phyloP scores from a whole-genome alignment of 2,797 vertebrate genomes.

The Hydrophis major region DNA sequence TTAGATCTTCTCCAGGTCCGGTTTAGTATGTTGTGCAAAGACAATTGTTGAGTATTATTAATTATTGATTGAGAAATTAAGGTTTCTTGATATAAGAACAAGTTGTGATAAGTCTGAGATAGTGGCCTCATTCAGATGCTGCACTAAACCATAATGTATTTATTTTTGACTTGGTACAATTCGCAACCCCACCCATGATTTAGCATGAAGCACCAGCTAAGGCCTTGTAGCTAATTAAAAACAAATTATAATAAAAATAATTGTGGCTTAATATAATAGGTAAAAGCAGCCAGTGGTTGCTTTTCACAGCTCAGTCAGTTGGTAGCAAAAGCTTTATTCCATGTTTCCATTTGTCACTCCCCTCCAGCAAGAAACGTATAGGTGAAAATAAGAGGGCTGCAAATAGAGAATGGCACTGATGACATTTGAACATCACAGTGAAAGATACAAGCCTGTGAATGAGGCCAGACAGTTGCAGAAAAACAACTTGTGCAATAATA shows the following conservation, averaged over 20 bases:
- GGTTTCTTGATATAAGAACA: neutral
- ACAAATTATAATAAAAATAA: neutral
- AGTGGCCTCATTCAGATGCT: neutral
- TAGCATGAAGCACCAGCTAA: neutral
- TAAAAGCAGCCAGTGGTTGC: neutral
- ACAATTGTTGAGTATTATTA: neutral
- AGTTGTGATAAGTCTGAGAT: neutral
- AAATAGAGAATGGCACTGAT: neutral
- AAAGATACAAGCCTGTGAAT: neutral
- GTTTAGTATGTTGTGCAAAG: neutral
- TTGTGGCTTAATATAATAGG: neutral
- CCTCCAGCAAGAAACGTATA: neutral
- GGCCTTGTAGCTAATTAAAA: neutral
- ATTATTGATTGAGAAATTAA: neutral
- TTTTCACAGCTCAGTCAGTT: neutral
- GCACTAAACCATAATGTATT: neutral
- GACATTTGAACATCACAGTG: neutral
- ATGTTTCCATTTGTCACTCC: neutral
- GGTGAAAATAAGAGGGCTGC: neutral
- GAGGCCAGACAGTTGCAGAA: neutral
- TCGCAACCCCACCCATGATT: neutral
- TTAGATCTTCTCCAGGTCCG: neutral
- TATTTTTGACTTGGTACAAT: neutral
- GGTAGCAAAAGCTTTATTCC: neutral
- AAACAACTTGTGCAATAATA: neutral